phyloP scores from a whole-genome alignment of 2,797 vertebrate genomes.

The Myotis vivesi region DNA sequence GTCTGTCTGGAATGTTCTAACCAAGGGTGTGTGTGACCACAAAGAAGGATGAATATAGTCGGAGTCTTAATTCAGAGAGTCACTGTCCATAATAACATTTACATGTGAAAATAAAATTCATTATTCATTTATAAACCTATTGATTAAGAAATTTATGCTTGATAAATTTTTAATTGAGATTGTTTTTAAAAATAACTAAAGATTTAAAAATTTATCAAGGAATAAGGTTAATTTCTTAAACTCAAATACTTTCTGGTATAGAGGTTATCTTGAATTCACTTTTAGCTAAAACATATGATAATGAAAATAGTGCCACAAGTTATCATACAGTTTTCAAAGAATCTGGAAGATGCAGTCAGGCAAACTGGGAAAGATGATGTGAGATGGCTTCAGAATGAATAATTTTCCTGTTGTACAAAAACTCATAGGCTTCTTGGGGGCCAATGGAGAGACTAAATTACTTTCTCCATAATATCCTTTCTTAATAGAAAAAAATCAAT shows the following conservation, averaged over 20 bases:
- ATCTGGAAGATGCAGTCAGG: background rate
- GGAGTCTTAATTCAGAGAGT: background rate
- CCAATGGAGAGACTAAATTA: conserved; percentile 16
- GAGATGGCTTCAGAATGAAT: background rate
- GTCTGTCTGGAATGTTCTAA: background rate
- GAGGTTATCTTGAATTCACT: background rate
- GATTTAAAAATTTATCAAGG: background rate
- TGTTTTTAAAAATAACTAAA: too few relatives aligned
- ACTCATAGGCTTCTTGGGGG: background rate
- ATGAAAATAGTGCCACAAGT: background rate
- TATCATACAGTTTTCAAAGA: background rate
- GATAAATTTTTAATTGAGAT: too few relatives aligned
- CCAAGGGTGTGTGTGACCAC: background rate
- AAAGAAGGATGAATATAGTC: background rate
- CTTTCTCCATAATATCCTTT: background rate
- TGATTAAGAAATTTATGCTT: too few relatives aligned
- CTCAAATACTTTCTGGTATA: background rate
- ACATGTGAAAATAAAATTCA: too few relatives aligned
- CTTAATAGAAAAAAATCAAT: background rate
- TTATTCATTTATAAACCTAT: too few relatives aligned
- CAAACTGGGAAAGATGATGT: background rate
- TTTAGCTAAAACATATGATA: background rate
- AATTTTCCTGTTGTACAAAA: background rate
- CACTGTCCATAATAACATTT: background rate
- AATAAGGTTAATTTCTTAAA: background rate